Evolutionary conservation across 2,113 vertebrate genomes (phyloP), one percentile per base, ranked within the genome.

Genomic region (Colossoma macropomum): DNA sequence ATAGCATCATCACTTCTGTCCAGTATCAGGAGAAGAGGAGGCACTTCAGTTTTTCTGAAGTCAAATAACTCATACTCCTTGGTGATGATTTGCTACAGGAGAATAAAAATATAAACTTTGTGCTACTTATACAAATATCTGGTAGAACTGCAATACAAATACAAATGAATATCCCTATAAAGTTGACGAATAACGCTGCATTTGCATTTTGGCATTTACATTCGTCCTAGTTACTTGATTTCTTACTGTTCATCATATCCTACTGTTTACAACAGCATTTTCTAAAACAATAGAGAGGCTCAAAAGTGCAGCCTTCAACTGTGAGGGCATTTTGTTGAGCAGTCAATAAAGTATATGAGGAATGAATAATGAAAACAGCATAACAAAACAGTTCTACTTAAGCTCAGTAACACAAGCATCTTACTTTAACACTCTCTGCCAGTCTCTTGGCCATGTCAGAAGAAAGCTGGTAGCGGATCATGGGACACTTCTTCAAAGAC

Each of bases 11-110:
- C 97, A 0, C 96, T 97, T 7, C 97, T 93, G 89, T 99, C 97
- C 45, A 99, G 91, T 81, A 99, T 95, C 32, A 99, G 94, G 0
- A 99, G 96, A 54, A 99, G 88, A 0, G 98, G 98, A 81, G 98
- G 94, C 45, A 99, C 97, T 83, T 99, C 97, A 0, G 98, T 99
- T 88, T 97, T 97, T 9, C 97, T 95, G 87, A 99, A 99, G 86
- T 99, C 97, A 38, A 99, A 99, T 75, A 99, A 94, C 87, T 98
- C 98, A 0, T 98, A 99, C 84, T 99, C 98, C 83, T 98, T 98
- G 0, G 97, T 98, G 91, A 99, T 99, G 54, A 99, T 96, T 96
- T 98, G 97, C 97, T 99, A 94, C 9, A 78, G 45, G 50, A 78
- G 30, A 59, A 2, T 75, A 8, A 83, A 69, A 25, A 78, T 7